These are phyloP conservation scores for Dolichotis patagonum DNA, from an alignment of 2,113 vertebrate species.

Conservation along the genomic window DNA sequence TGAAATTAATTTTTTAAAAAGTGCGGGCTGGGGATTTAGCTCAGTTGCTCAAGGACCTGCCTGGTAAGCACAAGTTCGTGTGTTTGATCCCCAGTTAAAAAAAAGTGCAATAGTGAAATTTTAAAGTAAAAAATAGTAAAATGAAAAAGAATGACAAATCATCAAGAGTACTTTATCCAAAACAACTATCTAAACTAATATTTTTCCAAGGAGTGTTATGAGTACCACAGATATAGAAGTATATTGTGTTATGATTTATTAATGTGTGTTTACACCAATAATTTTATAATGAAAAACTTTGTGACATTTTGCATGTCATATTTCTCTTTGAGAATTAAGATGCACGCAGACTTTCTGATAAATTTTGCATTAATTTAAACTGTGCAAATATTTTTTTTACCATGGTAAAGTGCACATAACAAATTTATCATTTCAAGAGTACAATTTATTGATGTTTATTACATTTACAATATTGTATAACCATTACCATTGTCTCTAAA, in stretches of 20 bases:
- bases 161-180: neutral
- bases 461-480: neutral
- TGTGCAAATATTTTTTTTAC: neutral
- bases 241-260: neutral
- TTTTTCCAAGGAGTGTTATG: neutral
- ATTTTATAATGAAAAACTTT: conserved; percentile 43
- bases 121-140: neutral
- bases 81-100: too few species aligned
- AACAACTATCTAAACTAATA: neutral
- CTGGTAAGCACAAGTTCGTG: too few species aligned
- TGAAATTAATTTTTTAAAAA: neutral
- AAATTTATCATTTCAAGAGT: neutral
- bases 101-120: neutral
- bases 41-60: too few species aligned
- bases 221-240: neutral
- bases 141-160: neutral
- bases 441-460: neutral
- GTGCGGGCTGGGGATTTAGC: too few species aligned
- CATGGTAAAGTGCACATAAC: neutral
- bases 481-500: neutral
- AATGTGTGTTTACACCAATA: neutral
- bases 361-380: neutral
- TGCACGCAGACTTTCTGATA: neutral
- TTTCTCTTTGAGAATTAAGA: neutral
- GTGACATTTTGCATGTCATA: neutral